These are phyloP conservation scores for Vombatus ursinus DNA, from an alignment of 2,113 vertebrate genomes.

Conservation along the genomic window DNA sequence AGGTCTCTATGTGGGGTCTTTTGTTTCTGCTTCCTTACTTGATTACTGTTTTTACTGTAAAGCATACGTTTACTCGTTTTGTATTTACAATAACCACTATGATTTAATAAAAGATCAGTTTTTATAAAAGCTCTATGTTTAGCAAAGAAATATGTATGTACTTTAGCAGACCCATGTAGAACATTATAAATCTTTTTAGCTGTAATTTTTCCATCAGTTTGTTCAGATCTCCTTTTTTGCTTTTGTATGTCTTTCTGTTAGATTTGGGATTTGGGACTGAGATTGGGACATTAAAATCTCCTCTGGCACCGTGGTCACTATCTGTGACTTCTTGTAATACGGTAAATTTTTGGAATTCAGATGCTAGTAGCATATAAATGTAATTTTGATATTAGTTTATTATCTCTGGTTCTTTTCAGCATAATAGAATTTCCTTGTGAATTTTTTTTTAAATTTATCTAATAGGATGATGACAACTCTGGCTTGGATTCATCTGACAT, in stretches of 20 bases:
- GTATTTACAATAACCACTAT: background rate
- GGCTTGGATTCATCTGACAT: no score
- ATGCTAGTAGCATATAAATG: no score
- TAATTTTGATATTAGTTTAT: no score
- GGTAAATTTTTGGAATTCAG: no score
- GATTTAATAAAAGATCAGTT: background rate
- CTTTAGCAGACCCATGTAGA: background rate
- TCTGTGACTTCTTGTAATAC: no score
- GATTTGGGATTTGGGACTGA: background rate
- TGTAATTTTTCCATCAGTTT: background rate
- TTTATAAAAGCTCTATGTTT: background rate
- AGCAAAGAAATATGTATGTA: background rate
- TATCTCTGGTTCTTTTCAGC: no score
- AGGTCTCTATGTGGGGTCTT: background rate
- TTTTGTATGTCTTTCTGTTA: background rate
- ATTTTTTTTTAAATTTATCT: no score
- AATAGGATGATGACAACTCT: no score
- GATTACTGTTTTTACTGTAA: background rate
- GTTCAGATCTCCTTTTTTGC: background rate
- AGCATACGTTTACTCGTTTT: background rate
- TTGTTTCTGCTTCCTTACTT: background rate
- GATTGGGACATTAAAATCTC: background rate
- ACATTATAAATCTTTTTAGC: background rate
- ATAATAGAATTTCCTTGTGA: no score
- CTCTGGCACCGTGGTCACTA: no score